Evolutionary conservation across 1,140 invertebrate genomes (phyloP), one percentile per base, ranked within the genome.

Genomic region (Drosophila serrata): DNA sequence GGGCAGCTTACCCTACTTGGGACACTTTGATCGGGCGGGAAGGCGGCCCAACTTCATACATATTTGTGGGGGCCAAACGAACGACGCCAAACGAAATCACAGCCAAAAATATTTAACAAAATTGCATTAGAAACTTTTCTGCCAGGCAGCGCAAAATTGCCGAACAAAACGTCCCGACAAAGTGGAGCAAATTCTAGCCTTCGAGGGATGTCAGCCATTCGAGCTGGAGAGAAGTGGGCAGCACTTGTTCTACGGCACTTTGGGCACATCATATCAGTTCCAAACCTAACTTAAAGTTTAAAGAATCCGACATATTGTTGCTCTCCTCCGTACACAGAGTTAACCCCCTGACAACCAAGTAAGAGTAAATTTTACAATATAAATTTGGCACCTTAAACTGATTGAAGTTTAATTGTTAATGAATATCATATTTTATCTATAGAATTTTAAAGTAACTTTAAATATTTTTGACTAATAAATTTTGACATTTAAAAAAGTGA

Each of bases 41-140:
- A 11, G 56, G n/a, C n/a, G 39, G 24, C 60, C 46, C 29, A 76
- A 84, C 84, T 81, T 78, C 24, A 24, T 24, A 80, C 24, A 24
- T 24, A 80, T 80, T 80, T 84, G 69, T 27, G 15, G 29, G 35
- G 48, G 15, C 7, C 15, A 46, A 46, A 15, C 45, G 45, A 24
- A 39, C 37, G 31, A 22, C 58, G 58, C 51, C 59, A 74, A 77
- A 70, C 40, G 39, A 82, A 87, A 88, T 80, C 84, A 84, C 46
- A 70, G 67, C 58, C 58, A 63, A 77, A 87, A 86, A 79, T 82
- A 82, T 82, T 87, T 82, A 73, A 68, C 58, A 58, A 76, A 86
- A 88, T 88, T 84, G 80, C 61, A 84, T 88, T 88, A 87, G 64
- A 84, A 90, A 90, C 80, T 88, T 90, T 78, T 70, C 33, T 51